A percentile compares a stretch with the other conserved stretches of the same genome.
These are phyloP conservation scores for Cnemophilus loriae DNA, from an alignment of 2,113 vertebrate genomes.

Conservation along the genomic window DNA sequence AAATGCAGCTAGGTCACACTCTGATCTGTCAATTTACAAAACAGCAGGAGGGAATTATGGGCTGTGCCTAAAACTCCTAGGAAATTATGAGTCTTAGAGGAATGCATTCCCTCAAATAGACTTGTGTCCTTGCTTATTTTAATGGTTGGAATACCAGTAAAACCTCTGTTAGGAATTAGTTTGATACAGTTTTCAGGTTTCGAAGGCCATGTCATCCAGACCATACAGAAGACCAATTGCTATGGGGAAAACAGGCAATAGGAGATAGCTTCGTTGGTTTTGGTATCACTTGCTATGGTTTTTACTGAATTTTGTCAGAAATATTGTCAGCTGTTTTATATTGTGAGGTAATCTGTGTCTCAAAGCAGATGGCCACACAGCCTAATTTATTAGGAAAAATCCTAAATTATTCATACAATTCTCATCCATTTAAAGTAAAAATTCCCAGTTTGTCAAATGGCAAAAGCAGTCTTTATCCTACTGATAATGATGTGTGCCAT, in stretches of 20 bases:
- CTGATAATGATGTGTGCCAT: background rate
- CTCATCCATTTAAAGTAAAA: background rate
- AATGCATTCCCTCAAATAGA: background rate
- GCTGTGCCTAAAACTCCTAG: background rate
- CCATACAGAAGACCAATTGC: background rate
- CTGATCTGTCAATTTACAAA: background rate
- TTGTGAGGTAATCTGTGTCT: background rate
- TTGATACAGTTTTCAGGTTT: background rate
- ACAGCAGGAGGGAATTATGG: background rate
- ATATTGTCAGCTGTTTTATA: background rate
- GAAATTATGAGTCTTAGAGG: background rate
- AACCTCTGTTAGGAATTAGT: background rate
- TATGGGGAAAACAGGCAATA: fast-evolving
- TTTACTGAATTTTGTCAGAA: background rate
- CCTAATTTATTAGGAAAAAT: background rate
- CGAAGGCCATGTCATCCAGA: background rate
- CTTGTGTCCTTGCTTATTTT: background rate
- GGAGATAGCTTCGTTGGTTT: background rate
- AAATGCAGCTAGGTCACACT: background rate
- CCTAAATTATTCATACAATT: background rate
- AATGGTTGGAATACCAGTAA: background rate
- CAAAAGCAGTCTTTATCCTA: background rate
- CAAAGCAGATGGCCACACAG: background rate
- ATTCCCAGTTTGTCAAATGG: background rate
- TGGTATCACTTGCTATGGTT: background rate